Evolutionary conservation across 2,797 vertebrate genomes (phyloP), one percentile per base, ranked within the genome.

Genomic region (Ispidina picta): DNA sequence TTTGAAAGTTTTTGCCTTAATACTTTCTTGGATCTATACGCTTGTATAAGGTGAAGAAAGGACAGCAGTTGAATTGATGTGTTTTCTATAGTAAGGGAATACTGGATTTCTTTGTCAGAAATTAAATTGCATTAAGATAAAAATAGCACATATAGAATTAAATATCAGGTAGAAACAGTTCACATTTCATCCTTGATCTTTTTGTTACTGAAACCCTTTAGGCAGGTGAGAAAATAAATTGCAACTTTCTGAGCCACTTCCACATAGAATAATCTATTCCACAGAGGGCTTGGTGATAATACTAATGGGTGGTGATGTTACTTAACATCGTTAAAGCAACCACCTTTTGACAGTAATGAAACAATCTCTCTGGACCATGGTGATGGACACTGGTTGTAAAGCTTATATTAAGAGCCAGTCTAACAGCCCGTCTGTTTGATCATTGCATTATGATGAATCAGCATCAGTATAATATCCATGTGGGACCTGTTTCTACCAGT

Each of bases 121-220:
- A 28, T 63, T 75, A 80, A 74, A 83, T 12, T 12, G 8, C 23
- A 31, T 37, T 19, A 69, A 70, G 17, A 68, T 31, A 72, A 92
- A 93, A 82, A 60, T 3, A 78, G 20, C 13, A 76, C 51, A 21
- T 26, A 37, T 70, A 39, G 39, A 93, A 66, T 55, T 78, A 81
- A 87, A 46, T 3, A 69, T 18, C 37, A 73, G 7, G 20, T 28
- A 41, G 18, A 78, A 83, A 28, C 56, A 74, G 72, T 31, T 60
- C 8, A 46, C 49, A 20, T 94, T 83, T 81, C 31, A 20, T 59
- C 17, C 59, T 54, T 74, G 33, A 77, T 78, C 29, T 82, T 63
- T 73, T 88, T 63, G 33, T 75, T 70, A 44, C 17, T 33, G n/a
- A 84, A 93, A 83, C 75, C 21, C 16, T 89, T 71, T 33, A 73